These are phyloP conservation scores for Cyrtonyx montezumae DNA, from an alignment of 2,113 vertebrate species.

Conservation along the genomic window DNA sequence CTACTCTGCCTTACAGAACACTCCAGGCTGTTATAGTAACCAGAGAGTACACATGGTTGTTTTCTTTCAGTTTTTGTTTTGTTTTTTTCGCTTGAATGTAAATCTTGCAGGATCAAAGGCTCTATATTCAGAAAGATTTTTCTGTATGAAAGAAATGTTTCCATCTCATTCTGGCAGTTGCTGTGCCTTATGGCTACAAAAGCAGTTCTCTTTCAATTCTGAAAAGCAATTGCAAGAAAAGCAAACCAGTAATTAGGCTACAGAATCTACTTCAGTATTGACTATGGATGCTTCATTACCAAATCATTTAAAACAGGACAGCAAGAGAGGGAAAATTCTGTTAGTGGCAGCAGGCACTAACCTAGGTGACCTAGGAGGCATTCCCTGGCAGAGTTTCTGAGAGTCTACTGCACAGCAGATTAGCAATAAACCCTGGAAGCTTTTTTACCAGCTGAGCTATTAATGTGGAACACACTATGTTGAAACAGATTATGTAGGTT, in stretches of 20 bases:
- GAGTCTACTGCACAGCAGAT: background rate
- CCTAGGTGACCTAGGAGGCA: background rate
- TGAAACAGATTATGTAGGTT: background rate
- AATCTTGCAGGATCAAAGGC: conserved; percentile 27
- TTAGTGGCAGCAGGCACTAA: background rate
- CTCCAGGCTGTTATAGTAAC: background rate
- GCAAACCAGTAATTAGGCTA: background rate
- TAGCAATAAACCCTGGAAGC: background rate
- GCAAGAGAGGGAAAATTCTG: background rate
- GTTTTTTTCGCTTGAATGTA: background rate
- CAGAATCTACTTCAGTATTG: background rate
- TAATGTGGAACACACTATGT: background rate
- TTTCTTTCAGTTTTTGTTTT: conserved; percentile 26
- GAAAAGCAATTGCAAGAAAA: conserved; percentile 19
- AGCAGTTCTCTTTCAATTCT: background rate
- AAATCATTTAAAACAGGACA: background rate
- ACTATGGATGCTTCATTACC: background rate
- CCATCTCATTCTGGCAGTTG: conserved; percentile 11
- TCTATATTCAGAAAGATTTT: background rate
- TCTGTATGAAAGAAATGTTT: conserved; percentile 28
- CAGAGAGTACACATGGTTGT: background rate
- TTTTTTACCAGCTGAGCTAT: background rate
- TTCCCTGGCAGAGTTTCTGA: background rate
- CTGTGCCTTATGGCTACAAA: conserved; percentile 8
- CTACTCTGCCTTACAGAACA: background rate